Percentiles rank a stretch among this genome's conserved stretches.
Evolutionary conservation across 2,888 invertebrate genomes (phyloP).

Genomic region (Alcis repandata): DNA sequence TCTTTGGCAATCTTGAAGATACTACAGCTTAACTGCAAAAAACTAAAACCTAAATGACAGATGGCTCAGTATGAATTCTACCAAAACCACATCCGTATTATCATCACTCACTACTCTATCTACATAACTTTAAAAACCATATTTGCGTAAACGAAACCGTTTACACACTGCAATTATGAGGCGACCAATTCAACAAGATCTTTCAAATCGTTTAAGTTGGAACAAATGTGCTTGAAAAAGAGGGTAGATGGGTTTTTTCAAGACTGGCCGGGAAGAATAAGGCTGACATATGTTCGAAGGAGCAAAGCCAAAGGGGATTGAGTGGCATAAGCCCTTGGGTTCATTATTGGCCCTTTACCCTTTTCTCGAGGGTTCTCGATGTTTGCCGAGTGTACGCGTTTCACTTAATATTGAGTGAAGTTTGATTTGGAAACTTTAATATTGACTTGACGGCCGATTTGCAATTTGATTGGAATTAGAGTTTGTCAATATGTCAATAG

Average conservation of each 20-base stretch:
- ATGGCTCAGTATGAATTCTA: slow-evolving; percentile 4
- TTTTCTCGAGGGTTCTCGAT: slow-evolving; percentile 66
- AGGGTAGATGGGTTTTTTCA: slow-evolving; percentile 53
- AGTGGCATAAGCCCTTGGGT: slow-evolving; percentile 81
- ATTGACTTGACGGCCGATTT: slow-evolving; percentile 23
- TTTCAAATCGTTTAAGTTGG: slow-evolving; percentile 30
- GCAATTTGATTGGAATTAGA: slow-evolving; percentile 17
- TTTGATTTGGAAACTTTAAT: slow-evolving; percentile 44
- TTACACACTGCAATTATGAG: slow-evolving; percentile 50
- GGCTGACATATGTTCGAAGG: slow-evolving; percentile 80
- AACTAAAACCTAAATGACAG: slow-evolving; percentile 10
- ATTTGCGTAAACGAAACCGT: slow-evolving; percentile 31
- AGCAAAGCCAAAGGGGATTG: slow-evolving; percentile 74
- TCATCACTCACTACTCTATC: slow-evolving; percentile 30
- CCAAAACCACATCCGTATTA: slow-evolving; percentile 13
- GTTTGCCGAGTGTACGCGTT: slow-evolving; percentile 73
- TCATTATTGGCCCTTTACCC: slow-evolving; percentile 79
- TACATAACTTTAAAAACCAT: slow-evolving; percentile 30
- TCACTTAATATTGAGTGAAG: slow-evolving; percentile 44
- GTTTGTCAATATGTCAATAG: slow-evolving; percentile 3
- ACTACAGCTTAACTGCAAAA: too few species aligned
- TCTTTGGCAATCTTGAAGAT: too few species aligned
- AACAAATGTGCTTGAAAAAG: slow-evolving; percentile 14
- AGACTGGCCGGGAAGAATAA: slow-evolving; percentile 60
- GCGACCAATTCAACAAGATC: slow-evolving; percentile 38